Evolutionary conservation across 2,888 invertebrate species (phyloP).

Genomic region (Chymomyza procnemis): DNA sequence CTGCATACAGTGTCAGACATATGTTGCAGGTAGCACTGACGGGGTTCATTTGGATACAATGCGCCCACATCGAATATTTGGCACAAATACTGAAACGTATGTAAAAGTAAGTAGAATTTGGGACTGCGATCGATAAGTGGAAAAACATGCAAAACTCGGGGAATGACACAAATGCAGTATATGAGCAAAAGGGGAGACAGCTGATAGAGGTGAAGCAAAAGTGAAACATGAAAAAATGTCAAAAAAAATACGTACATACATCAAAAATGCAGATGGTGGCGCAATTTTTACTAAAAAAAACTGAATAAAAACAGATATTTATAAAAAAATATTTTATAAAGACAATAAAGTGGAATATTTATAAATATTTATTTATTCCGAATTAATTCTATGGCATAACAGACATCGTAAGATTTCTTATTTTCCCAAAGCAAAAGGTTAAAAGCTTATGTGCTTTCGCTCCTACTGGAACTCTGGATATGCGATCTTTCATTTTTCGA

Average conservation of each 20-base stretch:
- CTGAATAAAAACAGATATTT: not conserved
- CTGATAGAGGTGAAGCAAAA: not conserved
- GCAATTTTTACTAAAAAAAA: too few relatives aligned
- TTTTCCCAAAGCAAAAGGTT: too few relatives aligned
- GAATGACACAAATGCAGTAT: constrained; percentile 44
- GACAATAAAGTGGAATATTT: too few relatives aligned
- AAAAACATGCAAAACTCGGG: constrained; percentile 49
- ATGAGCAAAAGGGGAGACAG: constrained; percentile 1
- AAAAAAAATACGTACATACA: constrained; percentile 14
- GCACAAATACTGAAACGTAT: constrained; percentile 56
- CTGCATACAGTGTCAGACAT: constrained; percentile 36
- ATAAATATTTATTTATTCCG: too few relatives aligned
- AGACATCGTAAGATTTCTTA: too few relatives aligned
- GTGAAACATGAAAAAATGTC: constrained; percentile 13
- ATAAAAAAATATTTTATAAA: too few relatives aligned
- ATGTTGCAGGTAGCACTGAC: constrained; percentile 16
- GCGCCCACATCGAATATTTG: constrained; percentile 66
- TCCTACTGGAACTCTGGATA: too few relatives aligned
- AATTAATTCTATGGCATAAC: too few relatives aligned
- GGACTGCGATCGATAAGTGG: constrained; percentile 58
- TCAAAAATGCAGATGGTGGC: constrained; percentile 37
- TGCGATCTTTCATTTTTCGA: too few relatives aligned
- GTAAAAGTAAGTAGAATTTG: constrained; percentile 14
- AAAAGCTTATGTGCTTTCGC: too few relatives aligned
- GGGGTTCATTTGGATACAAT: constrained; percentile 19